phyloP scores from a whole-genome alignment of 2,113 vertebrate genomes.

The Propithecus coquereli region DNA sequence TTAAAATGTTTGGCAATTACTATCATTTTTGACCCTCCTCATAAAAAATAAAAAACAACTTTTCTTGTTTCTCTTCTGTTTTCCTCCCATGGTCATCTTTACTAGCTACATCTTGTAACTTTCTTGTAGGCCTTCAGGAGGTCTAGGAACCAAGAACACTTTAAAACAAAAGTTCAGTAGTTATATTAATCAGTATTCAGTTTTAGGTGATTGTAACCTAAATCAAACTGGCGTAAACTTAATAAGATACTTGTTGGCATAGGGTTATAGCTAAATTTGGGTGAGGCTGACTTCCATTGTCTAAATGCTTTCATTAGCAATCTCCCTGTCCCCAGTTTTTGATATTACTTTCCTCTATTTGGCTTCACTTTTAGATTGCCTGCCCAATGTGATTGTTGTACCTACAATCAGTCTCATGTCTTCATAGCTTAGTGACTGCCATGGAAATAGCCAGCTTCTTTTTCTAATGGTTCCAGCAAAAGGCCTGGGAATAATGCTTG shows the following conservation, averaged over 20 bases:
- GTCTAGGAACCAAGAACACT: neutral
- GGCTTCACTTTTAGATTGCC: neutral
- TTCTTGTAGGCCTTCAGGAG: neutral
- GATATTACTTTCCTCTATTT: neutral
- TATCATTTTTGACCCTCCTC: neutral
- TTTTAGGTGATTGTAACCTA: neutral
- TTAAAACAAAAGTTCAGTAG: neutral
- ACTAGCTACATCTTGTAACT: neutral
- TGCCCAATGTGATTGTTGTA: neutral
- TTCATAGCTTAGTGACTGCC: neutral
- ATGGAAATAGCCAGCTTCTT: neutral
- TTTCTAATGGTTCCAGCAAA: neutral
- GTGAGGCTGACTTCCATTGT: neutral
- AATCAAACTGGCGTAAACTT: neutral
- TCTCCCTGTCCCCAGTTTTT: neutral
- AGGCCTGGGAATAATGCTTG: neutral
- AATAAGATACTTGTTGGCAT: neutral
- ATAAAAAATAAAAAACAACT: neutral
- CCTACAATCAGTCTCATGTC: neutral
- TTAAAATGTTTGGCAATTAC: neutral
- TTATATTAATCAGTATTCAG: conserved; percentile 4
- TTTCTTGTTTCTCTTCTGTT: neutral
- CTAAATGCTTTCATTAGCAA: conserved; percentile 16
- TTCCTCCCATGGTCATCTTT: neutral
- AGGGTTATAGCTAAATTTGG: neutral